Evolutionary conservation across 1,140 invertebrate genomes (phyloP), one percentile per base, ranked within the genome.

Genomic region (Drosophila punjabiensis): DNA sequence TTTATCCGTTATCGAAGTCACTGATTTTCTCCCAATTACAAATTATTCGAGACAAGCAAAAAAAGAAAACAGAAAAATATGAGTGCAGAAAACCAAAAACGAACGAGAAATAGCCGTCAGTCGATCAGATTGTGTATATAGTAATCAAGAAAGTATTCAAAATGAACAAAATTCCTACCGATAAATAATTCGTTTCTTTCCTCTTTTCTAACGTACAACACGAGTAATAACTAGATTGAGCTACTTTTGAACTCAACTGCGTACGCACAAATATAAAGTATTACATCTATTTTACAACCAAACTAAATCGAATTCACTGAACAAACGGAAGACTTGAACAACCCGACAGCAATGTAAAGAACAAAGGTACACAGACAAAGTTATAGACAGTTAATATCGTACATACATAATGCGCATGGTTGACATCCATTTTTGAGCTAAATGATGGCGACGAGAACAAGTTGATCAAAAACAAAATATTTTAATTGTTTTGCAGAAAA

Each of bases 111-210:
- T 39, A 60, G 28, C 48, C 47, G 45, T 73, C 76, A 75, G 52
- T 63, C 64, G 58, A 30, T 50, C 48, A 50, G 68, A 76, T 81
- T 76, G 71, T 89, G 86, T 82, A 90, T 82, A 90, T 89, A 88
- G 80, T 69, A 76, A 76, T 70, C 66, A 33, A 70, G 35, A 83
- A 88, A 71, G 65, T 81, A 88, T 84, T 88, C 35, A 84, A 84
- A 55, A 81, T 68, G 69, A 89, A 71, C 78, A 89, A 89, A 85
- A 89, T 90, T 90, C 86, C 85, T 90, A 89, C 85, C 85, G 85
- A 89, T 62, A 74, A 82, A 77, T 63, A 79, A 65, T 76, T 69
- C 64, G 67, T 81, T 88, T 45, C 83, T 67, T 67, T 35, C 47
- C 37, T 61, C 35, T 74, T 74, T 61, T 74, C 55, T 74, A 61